phyloP scores from a whole-genome alignment of 2,113 vertebrate species.

The Leptocoma aspasia region DNA sequence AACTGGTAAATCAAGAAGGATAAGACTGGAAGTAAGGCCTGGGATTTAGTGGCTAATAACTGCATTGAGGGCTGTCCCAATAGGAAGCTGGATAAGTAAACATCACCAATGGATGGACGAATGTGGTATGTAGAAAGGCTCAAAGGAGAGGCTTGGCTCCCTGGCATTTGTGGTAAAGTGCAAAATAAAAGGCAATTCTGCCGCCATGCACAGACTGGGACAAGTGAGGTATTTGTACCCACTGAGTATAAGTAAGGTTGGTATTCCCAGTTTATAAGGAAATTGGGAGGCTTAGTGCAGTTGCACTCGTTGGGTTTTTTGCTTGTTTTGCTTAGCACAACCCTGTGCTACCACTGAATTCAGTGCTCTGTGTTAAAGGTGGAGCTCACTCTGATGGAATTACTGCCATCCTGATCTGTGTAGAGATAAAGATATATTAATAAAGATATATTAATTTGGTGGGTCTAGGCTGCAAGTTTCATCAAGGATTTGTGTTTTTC shows the following conservation, averaged over 20 bases:
- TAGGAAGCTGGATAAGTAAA: neutral
- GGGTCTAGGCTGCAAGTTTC: neutral
- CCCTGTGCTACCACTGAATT: neutral
- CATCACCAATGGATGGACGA: neutral
- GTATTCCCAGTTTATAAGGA: neutral
- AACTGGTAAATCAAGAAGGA: constrained; percentile 2
- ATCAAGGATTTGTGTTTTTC: neutral
- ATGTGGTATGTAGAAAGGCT: neutral
- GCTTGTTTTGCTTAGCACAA: neutral
- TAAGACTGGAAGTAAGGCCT: neutral
- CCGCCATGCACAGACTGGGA: neutral
- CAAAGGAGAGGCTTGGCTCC: neutral
- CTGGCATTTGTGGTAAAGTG: neutral
- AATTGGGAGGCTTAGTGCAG: neutral
- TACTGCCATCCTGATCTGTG: neutral
- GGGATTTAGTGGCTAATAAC: neutral
- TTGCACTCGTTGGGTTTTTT: neutral
- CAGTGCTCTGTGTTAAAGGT: neutral
- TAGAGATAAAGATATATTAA: neutral
- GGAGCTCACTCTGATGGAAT: neutral
- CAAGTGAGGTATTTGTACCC: neutral
- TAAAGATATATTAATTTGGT: neutral
- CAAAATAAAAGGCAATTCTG: neutral
- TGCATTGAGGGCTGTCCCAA: neutral
- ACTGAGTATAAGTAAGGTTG: neutral